These are phyloP conservation scores for Prorops nasuta DNA, from an alignment of 1,140 invertebrate genomes.

Conservation along the genomic window DNA sequence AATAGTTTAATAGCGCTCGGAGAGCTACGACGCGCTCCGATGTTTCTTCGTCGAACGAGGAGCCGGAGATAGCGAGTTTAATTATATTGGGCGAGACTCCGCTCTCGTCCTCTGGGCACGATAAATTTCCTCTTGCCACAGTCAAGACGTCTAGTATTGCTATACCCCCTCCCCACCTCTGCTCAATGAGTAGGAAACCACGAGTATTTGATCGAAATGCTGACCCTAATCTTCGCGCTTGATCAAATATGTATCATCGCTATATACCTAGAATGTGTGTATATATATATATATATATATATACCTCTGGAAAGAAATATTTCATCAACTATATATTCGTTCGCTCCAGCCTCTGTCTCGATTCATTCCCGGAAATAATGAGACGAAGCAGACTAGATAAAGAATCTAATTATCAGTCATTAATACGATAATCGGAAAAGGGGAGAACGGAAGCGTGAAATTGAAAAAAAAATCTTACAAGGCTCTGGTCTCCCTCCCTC, in stretches of 20 bases:
- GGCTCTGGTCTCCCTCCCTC: constrained; percentile 26
- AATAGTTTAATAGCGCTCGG: too few relatives aligned
- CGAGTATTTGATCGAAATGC: constrained; percentile 27
- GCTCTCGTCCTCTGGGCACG: constrained; percentile 31
- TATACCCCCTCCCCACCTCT: too few relatives aligned
- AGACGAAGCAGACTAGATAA: too few relatives aligned
- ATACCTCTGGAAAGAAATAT: too few relatives aligned
- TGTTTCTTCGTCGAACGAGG: background rate
- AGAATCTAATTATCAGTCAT: constrained; percentile 52
- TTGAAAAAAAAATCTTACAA: too few relatives aligned
- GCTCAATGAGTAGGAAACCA: too few relatives aligned
- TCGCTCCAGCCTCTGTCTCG: too few relatives aligned
- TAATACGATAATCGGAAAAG: constrained; percentile 50
- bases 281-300: too few relatives aligned
- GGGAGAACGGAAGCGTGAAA: constrained; percentile 45
- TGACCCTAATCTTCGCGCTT: constrained; percentile 5
- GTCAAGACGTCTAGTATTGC: constrained; percentile 36
- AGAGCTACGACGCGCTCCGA: background rate
- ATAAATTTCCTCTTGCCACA: constrained; percentile 41
- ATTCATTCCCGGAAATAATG: too few relatives aligned
- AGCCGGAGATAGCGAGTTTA: constrained; percentile 40
- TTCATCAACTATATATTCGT: too few relatives aligned
- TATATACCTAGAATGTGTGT: too few relatives aligned
- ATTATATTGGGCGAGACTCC: constrained; percentile 40
- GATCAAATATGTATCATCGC: constrained; percentile 38